Base-by-base conservation (phyloP, 2,797 vertebrate genomes). In the Melanotaenia maccullochi region DNA sequence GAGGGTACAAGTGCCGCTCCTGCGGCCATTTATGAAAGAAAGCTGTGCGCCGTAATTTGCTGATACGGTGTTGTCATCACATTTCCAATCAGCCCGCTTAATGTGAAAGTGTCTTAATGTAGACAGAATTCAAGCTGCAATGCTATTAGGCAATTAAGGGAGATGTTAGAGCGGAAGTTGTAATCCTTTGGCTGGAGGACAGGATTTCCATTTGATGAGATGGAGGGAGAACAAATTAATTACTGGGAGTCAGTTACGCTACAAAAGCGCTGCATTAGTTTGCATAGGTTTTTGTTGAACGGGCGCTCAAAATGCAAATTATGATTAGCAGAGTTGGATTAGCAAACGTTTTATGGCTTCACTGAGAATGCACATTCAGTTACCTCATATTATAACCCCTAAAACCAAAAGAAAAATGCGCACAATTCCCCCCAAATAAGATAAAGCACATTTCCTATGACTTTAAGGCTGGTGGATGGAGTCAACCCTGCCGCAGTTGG, bases 101-200 rank as follows among this genome's bases (percentile, higher is more conserved):
- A 97, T 96, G 96, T 93, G 94, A 95, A 97, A 98, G 97, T 96
- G 96, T 96, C 95, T 96, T 97, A 97, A 97, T 95, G 96, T 93
- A 96, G 95, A 87, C 95, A 94, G 96, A 96, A 96, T 97, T 97
- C 96, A 92, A 90, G 89, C 96, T 95, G 96, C 97, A 97, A 97
- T 97, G 96, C 96, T 96, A 97, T 98, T 97, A 97, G 97, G 95
- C 96, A 97, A 98, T 98, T 98, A 99, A 92, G 92, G 92, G 91
- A 95, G 95, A 96, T 96, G 95, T 97, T 96, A 95, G 92, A 93
- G 94, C 95, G 95, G 95, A 97, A 97, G 96, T 94, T 94, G 94
- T 96, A 96, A 96, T 97, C 96, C 95, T 96, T 59, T 89, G 94
- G 93, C 89, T 70, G 93, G 73, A 42, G 90, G 91, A 92, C 93